Percentiles rank a stretch among this genome's conserved stretches.
Conservation (phyloP, 2,113 vertebrate genomes). For the Poicephalus gulielmi region DNA sequence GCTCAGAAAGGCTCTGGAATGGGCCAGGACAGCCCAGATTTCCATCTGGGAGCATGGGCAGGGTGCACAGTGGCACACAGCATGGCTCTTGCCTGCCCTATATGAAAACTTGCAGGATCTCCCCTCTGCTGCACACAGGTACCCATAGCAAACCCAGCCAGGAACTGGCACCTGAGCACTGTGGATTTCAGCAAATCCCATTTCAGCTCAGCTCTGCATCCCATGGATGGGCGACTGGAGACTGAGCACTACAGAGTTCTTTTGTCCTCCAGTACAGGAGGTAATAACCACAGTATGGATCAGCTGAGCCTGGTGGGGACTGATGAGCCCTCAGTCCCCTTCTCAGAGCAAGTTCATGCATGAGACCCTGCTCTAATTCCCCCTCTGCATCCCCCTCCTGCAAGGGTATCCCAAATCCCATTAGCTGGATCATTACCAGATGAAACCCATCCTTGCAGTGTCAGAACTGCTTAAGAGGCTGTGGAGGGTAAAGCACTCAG, state of each 20-base stretch:
- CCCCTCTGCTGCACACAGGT: neutral
- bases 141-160: neutral
- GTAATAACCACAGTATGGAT: neutral
- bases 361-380: neutral
- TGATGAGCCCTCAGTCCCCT: rapidly evolving
- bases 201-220: neutral
- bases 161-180: neutral
- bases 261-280: neutral
- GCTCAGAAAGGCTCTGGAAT: neutral
- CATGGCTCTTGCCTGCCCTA: rapidly evolving
- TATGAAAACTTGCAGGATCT: neutral
- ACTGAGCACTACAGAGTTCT: neutral
- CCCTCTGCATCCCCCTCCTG: neutral
- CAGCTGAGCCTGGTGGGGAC: neutral
- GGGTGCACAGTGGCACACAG: rapidly evolving
- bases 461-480: neutral
- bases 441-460: neutral
- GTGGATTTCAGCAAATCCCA: neutral
- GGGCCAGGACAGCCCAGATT: rapidly evolving
- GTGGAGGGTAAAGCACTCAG: neutral
- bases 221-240: neutral
- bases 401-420: neutral
- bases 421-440: neutral
- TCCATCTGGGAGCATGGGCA: rapidly evolving
- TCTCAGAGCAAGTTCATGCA: neutral